Base-by-base conservation (phyloP, 2,113 vertebrate genomes). In the Psophia crepitans region DNA sequence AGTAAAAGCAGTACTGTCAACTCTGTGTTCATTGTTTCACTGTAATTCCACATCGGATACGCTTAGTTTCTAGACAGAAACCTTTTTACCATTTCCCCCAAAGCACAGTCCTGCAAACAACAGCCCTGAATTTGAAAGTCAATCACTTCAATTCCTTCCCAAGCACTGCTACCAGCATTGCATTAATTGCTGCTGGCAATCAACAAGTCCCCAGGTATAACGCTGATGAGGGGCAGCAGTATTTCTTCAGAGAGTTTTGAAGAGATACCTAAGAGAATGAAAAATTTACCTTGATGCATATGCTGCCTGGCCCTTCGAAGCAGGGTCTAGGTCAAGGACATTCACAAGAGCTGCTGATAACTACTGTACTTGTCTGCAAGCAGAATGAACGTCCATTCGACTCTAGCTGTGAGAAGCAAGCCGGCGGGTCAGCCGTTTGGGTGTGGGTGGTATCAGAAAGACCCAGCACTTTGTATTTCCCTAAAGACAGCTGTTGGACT, bases 31-130 rank as follows among this genome's bases (percentile, higher is more conserved):
- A 24, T 49, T 89, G 69, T 75, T 89, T 53, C 79, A 86, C 68
- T 71, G 24, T 84, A 89, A 84, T 87, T 93, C 92, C 94, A 95
- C 49, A 95, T 68, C 57, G 84, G 69, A 82, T 69, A 71, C 1
- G 21, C 65, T 84, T n/a, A 39, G 65, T 43, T 97, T 92, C 83
- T 78, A 82, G 80, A 92, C 43, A 95, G 91, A 93, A 94, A 77
- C 57, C 77, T 93, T 71, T 75, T 71, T 79, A 68, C 1, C 5
- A 56, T 87, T 95, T 76, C 82, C 70, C 69, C 92, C 6, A 4
- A 91, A 95, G 92, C 81, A 61, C n/a, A 21, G 32, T 64, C 61
- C 80, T 87, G 69, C 73, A 60, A 96, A 87, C 85, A 92, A 69
- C 84, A 87, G 68, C 12, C 43, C 44, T 61, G 90, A 93, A 95